Evolutionary conservation across 2,888 invertebrate genomes (phyloP).

Genomic region (Hydrotaea cyrtoneurina): DNA sequence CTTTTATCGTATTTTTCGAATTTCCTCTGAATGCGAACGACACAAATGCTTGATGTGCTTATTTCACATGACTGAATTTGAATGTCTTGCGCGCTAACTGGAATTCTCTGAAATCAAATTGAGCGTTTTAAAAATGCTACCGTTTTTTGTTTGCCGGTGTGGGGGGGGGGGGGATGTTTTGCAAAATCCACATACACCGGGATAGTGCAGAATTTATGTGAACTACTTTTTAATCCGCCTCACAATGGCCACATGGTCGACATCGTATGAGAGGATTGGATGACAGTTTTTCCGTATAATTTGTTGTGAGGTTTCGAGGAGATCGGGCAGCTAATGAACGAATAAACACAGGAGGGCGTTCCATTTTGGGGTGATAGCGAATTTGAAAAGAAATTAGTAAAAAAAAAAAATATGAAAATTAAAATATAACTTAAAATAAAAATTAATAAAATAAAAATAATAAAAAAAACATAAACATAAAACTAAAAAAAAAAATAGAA

Average conservation of each 20-base stretch:
- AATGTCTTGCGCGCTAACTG: neutral
- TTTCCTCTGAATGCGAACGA: conserved; percentile 55
- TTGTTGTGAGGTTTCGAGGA: neutral
- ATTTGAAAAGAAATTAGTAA: too few species aligned
- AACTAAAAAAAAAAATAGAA: too few species aligned
- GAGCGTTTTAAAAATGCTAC: conserved; percentile 64
- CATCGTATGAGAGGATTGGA: conserved; percentile 3
- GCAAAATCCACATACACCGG: neutral
- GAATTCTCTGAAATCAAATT: conserved; percentile 65
- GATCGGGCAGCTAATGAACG: neutral
- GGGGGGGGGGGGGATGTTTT: conserved; percentile 12
- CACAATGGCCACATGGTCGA: conserved; percentile 39
- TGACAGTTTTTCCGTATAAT: conserved; percentile 25
- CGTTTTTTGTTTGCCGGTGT: too few species aligned
- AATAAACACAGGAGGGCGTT: neutral
- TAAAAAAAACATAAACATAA: too few species aligned
- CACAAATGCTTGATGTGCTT: conserved; percentile 42
- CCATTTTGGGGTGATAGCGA: neutral
- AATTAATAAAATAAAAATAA: too few species aligned
- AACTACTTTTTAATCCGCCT: conserved; percentile 43
- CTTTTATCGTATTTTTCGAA: conserved; percentile 36
- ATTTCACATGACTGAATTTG: conserved; percentile 55
- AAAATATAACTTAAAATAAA: too few species aligned
- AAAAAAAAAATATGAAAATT: too few species aligned
- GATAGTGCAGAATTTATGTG: conserved; percentile 50